phyloP scores from a whole-genome alignment of 2,797 vertebrate species.

The Bryconaethiops microstoma region DNA sequence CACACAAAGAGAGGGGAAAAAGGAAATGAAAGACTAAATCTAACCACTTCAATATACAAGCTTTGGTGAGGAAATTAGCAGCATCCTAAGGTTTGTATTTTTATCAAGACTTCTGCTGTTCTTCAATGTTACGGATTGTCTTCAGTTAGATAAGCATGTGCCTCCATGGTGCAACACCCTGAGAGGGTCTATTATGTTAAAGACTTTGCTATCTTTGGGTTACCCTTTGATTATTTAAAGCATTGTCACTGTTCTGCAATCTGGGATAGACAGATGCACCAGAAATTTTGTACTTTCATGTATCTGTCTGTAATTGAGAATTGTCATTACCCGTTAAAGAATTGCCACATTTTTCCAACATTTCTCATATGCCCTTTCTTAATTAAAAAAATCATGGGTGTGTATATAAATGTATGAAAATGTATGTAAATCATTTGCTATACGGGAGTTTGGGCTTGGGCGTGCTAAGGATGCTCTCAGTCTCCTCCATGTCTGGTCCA shows the following conservation, averaged over 20 bases:
- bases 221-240: neutral
- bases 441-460: slow-evolving; percentile 87
- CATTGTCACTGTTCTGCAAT: neutral
- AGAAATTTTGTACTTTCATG: neutral
- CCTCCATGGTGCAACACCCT: neutral
- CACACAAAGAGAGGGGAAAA: slow-evolving; percentile 22
- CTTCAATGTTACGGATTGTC: neutral
- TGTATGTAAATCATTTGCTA: slow-evolving; percentile 11
- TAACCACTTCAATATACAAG: neutral
- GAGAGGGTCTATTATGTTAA: neutral
- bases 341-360: neutral
- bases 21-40: neutral
- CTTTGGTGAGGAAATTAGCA: neutral
- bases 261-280: neutral
- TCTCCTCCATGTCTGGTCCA: slow-evolving; percentile 95
- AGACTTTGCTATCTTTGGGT: slow-evolving; percentile 1
- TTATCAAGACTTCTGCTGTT: neutral
- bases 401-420: too few species aligned
- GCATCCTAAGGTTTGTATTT: neutral
- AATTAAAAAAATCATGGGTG: neutral
- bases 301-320: neutral
- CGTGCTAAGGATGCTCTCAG: slow-evolving; percentile 94
- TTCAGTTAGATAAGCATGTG: neutral
- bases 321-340: neutral
- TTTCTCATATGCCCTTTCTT: neutral